Base-by-base conservation (phyloP, 2,888 invertebrate genomes). In the Lasioglossum malachurum region DNA sequence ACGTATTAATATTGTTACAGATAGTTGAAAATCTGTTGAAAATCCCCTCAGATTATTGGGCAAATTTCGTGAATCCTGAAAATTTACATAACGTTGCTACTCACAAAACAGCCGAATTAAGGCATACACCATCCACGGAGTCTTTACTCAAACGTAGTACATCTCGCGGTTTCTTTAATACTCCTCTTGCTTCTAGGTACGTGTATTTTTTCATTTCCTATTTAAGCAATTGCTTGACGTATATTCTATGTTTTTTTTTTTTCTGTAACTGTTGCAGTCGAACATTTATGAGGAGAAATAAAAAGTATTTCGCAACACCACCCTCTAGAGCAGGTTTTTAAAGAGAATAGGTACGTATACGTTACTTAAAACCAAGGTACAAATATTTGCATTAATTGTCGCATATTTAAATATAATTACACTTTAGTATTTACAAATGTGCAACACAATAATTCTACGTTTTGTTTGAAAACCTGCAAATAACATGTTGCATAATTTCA, bases 21-120 rank as follows among this genome's bases (percentile, higher is more conserved):
- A 97, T 97, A 90, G 97, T 98, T 96, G 97, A 97, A 92, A 96
- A 96, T 74, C 94, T 98, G 78, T 95, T 98, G 77, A 96, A 96
- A 71, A 96, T 98, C 86, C 97, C 97, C 0, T 96, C 96, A 0
- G 97, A 97, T 92, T 98, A 97, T 95, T 98, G 98, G 98, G 96
- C 96, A 71, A 96, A 96, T 93, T 97, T 97, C 95, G 96, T 97
- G 46, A 96, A 97, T 88, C 96, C 96, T 2, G 94, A 95, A 71
- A 92, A 91, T 53, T 76, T 93, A 49, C 92, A 91, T 75, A 90
- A 82, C 19, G 90, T 94, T 69, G 93, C 93, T 23, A 94, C 94
- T 8, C 95, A 95, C 38, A 94, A 93, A 91, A 91, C 90, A 16
- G 92, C 93, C 8, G 92, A 94, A 89, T 82, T 95, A 44, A 93